phyloP scores from a whole-genome alignment of 2,113 vertebrate species.

The Trochalopteron elliotii region DNA sequence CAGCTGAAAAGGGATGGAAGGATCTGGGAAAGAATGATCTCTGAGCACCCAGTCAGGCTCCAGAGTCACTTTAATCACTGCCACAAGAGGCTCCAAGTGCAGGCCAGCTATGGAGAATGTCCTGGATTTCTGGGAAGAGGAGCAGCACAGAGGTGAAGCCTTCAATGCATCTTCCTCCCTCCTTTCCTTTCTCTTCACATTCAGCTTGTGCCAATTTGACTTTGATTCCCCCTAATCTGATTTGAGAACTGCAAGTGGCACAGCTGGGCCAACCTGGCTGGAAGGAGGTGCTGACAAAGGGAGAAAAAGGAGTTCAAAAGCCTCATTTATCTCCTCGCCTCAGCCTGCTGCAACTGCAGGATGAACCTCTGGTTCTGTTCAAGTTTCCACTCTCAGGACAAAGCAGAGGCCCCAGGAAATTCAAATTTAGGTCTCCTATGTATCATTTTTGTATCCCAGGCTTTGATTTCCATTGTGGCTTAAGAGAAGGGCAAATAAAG shows the following conservation, averaged over 20 bases:
- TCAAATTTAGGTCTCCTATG: not conserved
- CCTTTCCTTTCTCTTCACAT: not conserved
- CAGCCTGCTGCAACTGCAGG: not conserved
- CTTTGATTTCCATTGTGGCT: not conserved
- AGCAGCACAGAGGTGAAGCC: not conserved
- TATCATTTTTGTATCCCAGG: not conserved
- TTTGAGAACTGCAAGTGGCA: not conserved
- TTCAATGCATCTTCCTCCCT: not conserved
- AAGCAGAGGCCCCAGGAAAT: conserved; percentile 1
- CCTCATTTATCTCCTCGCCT: not conserved
- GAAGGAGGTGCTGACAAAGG: not conserved
- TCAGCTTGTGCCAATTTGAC: not conserved
- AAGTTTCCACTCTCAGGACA: not conserved
- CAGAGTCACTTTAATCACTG: not conserved
- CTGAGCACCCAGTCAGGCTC: not conserved
- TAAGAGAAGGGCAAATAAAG: not conserved
- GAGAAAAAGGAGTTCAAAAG: not conserved
- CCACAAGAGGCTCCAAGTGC: not conserved
- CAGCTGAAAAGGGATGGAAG: not conserved
- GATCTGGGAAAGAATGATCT: not conserved
- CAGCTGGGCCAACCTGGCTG: not conserved
- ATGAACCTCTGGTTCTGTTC: not conserved
- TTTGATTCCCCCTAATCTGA: not conserved
- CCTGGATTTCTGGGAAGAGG: not conserved
- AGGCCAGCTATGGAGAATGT: not conserved